A percentile compares a stretch with the other conserved stretches of the same genome.
Conservation (phyloP, 2,888 invertebrate species). For the Odontothrips loti region DNA sequence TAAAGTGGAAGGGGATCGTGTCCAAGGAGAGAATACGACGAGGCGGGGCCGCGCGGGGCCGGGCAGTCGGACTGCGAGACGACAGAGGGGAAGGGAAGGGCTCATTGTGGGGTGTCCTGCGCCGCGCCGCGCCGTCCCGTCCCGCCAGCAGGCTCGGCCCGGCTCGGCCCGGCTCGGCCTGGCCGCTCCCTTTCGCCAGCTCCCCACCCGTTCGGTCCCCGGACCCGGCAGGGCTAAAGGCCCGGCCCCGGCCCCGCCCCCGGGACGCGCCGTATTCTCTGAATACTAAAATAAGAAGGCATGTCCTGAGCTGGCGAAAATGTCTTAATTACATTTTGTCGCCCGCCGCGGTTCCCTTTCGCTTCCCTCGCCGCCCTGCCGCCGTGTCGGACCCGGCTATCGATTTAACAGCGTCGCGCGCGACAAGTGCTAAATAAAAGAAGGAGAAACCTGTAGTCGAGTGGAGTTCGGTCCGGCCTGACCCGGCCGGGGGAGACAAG, state of each 20-base stretch:
- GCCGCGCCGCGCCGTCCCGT: no score
- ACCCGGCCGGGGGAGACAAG: no score
- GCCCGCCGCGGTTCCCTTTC: not conserved
- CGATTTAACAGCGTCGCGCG: not conserved
- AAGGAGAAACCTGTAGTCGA: no score
- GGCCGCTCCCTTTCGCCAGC: not conserved
- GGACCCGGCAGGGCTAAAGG: not conserved
- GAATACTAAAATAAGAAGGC: slow-evolving; percentile 25
- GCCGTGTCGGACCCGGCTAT: not conserved
- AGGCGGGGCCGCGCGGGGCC: no score
- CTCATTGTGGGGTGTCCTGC: not conserved
- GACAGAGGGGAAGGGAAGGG: not conserved
- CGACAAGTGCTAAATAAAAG: no score
- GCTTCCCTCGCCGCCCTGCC: not conserved
- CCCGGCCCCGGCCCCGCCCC: not conserved
- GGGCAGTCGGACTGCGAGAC: no score
- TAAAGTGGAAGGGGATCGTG: no score
- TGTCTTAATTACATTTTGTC: slow-evolving; percentile 27
- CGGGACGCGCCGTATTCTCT: not conserved
- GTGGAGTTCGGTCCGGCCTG: no score
- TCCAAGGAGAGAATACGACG: no score
- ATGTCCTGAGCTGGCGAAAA: slow-evolving; percentile 26
- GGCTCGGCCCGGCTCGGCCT: not conserved
- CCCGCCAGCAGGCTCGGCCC: not conserved
- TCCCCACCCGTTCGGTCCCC: not conserved